Base-by-base conservation (phyloP, 2,113 vertebrate genomes). In the Bubo blakistoni region DNA sequence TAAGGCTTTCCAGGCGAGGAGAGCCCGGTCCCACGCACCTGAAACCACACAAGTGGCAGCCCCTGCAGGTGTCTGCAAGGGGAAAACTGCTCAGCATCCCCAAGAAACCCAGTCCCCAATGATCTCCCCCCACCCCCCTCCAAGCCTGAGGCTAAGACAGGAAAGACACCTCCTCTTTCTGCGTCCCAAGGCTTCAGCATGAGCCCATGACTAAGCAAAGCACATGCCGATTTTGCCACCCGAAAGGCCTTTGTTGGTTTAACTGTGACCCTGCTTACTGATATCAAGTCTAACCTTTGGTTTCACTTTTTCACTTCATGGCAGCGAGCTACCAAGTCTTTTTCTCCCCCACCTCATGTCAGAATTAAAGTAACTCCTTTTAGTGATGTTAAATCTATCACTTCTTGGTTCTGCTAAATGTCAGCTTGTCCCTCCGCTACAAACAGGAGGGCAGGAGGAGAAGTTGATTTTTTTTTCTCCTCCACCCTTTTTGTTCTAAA, bases 151-250 rank as follows among this genome's bases (percentile, higher is more conserved):
- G 38, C 59, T 63, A 32, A 54, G 51, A 92, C 69, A 82, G 63
- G 74, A 93, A 94, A 92, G n/a, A 44, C 49, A 47, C 58, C 73
- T 91, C 78, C 82, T 49, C 9, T 36, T 87, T 55, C 57, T 61
- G 47, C 0, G 0, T 52, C 67, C 71, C 66, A 54, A 81, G 54
- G 46, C 71, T 87, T 58, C 74, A 79, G 49, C 7, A 0, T 47
- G 78, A 87, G 74, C 71, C 59, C 1, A 9, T 95, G 96, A 95
- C 86, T 89, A 96, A 94, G 84, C 88, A 61, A 63, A 84, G 91
- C 81, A 92, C 65, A 84, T 59, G 79, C 54, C 16, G 3, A 71
- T 38, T 73, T 73, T 88, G 63, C 58, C 51, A 81, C 61, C 57
- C 9, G 0, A 91, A 78, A 86, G 46, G 73, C 51, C 61, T 58